phyloP scores from a whole-genome alignment of 2,797 vertebrate genomes.

The Telmatherina bonti region DNA sequence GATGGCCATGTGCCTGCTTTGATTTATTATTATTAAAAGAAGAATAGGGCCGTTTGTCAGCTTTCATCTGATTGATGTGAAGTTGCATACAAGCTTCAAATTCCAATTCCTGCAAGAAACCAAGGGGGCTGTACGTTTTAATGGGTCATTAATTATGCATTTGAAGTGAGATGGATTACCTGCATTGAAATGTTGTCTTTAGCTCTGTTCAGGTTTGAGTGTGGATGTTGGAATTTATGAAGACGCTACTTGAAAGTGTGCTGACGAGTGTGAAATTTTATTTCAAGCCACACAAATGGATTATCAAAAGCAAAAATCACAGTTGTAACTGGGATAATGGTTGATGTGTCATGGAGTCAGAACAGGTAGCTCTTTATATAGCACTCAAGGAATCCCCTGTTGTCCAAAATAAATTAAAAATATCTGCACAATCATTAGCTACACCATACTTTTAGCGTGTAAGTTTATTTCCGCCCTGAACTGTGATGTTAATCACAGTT shows the following conservation, averaged over 20 bases:
- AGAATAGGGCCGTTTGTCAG: conserved; percentile 57
- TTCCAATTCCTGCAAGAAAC: conserved; percentile 48
- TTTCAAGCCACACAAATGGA: conserved; percentile 31
- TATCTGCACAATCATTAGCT: not conserved
- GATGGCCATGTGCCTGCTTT: conserved; percentile 58
- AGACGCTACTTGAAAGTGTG: conserved; percentile 31
- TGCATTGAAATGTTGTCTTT: conserved; percentile 36
- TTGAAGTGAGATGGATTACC: conserved; percentile 44
- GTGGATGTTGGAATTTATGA: conserved; percentile 28
- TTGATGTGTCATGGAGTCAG: conserved; percentile 45
- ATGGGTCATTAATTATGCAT: conserved; percentile 61
- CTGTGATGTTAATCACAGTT: not conserved
- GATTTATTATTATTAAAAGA: conserved; percentile 73
- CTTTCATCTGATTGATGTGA: conserved; percentile 65
- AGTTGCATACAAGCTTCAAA: conserved; percentile 56
- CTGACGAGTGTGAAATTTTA: conserved; percentile 53
- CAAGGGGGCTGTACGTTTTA: conserved; percentile 34
- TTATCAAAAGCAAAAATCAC: conserved; percentile 25
- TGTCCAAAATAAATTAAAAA: too few relatives aligned
- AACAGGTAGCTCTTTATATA: conserved; percentile 55
- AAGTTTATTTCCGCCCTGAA: not conserved
- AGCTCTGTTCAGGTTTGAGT: conserved; percentile 28
- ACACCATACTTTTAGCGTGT: not conserved
- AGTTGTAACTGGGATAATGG: conserved; percentile 29
- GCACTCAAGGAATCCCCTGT: conserved; percentile 14